Percentiles rank a stretch among this genome's conserved stretches.
Evolutionary conservation across 2,113 vertebrate genomes (phyloP).

Genomic region (Anolis sagrei): DNA sequence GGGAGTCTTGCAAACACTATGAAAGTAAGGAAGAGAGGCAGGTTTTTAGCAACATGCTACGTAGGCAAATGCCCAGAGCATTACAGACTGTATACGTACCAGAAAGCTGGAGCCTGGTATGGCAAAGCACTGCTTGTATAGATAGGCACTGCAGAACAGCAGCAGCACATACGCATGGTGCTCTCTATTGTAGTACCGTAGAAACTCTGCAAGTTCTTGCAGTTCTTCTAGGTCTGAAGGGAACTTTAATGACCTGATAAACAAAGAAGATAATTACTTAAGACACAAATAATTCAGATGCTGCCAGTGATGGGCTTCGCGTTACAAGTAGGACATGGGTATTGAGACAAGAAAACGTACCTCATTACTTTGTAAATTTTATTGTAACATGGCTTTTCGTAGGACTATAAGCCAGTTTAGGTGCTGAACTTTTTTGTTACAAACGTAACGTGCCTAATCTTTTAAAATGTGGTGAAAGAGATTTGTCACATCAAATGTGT

Average conservation of each 20-base stretch:
- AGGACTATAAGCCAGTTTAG: background rate
- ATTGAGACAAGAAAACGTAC: background rate
- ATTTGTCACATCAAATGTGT: background rate
- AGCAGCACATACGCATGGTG: conserved; percentile 89
- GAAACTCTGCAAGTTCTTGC: conserved; percentile 85
- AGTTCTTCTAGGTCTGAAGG: conserved; percentile 92
- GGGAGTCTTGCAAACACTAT: background rate
- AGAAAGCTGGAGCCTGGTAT: conserved; percentile 95
- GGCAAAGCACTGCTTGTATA: conserved; percentile 98
- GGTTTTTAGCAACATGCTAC: background rate
- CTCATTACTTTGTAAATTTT: background rate
- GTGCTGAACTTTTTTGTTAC: background rate
- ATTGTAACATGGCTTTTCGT: conserved; percentile 8
- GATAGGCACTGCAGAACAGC: conserved; percentile 93
- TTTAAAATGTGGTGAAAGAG: background rate
- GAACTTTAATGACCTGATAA: conserved; percentile 86
- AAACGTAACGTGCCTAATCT: background rate
- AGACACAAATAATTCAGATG: background rate
- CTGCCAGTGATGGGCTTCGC: background rate
- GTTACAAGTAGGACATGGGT: background rate
- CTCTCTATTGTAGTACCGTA: conserved; percentile 88
- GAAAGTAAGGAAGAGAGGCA: background rate
- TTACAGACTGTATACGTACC: conserved; percentile 73
- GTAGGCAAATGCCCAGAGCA: background rate
- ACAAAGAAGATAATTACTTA: conserved; percentile 1